Conservation (phyloP, 53 echinoderm and acorn worm genomes). For the Astropecten irregularis region DNA sequence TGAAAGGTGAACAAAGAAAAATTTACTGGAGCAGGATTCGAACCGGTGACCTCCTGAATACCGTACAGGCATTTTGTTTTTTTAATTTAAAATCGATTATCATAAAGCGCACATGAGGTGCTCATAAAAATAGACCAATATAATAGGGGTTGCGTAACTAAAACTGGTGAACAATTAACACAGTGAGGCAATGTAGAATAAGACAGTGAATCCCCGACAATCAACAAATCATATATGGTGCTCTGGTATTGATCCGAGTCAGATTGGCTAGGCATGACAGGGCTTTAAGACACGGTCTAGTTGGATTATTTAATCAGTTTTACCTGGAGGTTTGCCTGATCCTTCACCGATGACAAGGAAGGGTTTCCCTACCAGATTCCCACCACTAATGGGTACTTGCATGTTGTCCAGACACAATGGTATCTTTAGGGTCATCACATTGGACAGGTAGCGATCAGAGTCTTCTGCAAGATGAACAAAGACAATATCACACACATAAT, state of each 20-base stretch:
- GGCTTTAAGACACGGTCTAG: too few relatives aligned
- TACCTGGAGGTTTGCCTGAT: conserved; percentile 71
- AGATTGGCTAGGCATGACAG: too few relatives aligned
- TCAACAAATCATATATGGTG: too few relatives aligned
- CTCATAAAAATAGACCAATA: neutral
- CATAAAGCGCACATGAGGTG: neutral
- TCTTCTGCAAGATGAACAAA: conserved; percentile 25
- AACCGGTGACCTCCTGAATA: too few relatives aligned
- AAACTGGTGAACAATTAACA: neutral
- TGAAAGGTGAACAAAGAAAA: too few relatives aligned
- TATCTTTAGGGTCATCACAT: conserved; percentile 57
- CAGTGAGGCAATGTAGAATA: too few relatives aligned
- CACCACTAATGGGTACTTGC: conserved; percentile 35
- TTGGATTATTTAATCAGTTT: too few relatives aligned
- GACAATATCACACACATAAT: neutral
- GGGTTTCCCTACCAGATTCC: conserved; percentile 29
- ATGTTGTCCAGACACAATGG: conserved; percentile 57
- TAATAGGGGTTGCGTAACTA: neutral
- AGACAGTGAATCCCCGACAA: too few relatives aligned
- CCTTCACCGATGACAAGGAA: conserved; percentile 69
- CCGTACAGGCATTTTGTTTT: too few relatives aligned
- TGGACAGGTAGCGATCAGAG: conserved; percentile 62
- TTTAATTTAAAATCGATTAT: too few relatives aligned
- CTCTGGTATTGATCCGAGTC: too few relatives aligned
- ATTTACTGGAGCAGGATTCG: too few relatives aligned